Percentiles rank a stretch among this genome's conserved stretches.
phyloP scores from a whole-genome alignment of 2,113 vertebrate genomes.

The Tetrax tetrax region DNA sequence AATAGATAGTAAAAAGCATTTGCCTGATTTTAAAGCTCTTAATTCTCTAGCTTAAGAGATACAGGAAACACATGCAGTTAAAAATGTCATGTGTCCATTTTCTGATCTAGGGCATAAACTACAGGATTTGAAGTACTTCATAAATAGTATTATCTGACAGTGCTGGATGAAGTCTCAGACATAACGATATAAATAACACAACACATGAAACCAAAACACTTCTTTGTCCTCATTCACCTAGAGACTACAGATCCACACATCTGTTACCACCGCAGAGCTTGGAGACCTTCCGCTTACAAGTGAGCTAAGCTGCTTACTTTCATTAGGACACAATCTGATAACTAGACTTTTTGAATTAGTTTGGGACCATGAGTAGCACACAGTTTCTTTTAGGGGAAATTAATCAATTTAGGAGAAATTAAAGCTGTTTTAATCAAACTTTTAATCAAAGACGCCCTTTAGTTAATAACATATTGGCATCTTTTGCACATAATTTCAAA shows the following conservation, averaged over 20 bases:
- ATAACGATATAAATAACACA: not conserved
- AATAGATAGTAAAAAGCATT: not conserved
- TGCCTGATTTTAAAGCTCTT: constrained; percentile 6
- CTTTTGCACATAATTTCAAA: not conserved
- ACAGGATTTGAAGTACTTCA: not conserved
- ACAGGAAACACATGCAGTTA: not conserved
- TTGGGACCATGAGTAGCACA: not conserved
- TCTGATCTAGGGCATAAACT: constrained; percentile 27
- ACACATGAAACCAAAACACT: not conserved
- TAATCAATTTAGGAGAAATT: not conserved
- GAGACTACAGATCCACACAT: not conserved
- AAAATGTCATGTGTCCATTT: not conserved
- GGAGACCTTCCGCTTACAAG: not conserved
- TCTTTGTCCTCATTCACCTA: constrained; percentile 27
- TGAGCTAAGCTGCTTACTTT: constrained; percentile 40
- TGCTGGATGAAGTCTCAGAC: not conserved
- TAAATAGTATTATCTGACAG: constrained; percentile 27
- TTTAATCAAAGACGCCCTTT: constrained; percentile 25
- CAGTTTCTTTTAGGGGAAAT: not conserved
- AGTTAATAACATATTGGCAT: constrained; percentile 10
- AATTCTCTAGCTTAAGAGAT: constrained; percentile 21
- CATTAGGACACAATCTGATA: constrained; percentile 39
- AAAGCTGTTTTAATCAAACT: constrained; percentile 31
- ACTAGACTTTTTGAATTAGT: constrained; percentile 14
- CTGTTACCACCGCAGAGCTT: not conserved